Percentiles rank a stretch among this genome's conserved stretches.
These are phyloP conservation scores for Lagopus muta DNA, from an alignment of 2,113 vertebrate genomes.

Conservation along the genomic window DNA sequence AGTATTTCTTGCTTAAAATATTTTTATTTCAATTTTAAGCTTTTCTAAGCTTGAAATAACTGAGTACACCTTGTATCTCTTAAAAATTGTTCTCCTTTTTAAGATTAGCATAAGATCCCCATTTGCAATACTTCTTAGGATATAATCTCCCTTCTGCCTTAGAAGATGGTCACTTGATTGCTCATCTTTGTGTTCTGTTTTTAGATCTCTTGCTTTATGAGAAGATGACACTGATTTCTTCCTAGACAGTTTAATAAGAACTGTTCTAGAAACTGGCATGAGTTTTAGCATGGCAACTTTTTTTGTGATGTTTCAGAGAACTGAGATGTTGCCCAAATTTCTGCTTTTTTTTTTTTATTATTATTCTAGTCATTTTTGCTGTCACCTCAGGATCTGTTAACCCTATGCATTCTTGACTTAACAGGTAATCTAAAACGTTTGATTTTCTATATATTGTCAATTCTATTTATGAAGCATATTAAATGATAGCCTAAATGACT, in stretches of 20 bases:
- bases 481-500: background rate
- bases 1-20: background rate
- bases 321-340: background rate
- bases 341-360: background rate
- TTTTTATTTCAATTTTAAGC: too few species aligned
- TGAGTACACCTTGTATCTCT: background rate
- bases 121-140: background rate
- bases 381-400: background rate
- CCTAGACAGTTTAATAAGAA: background rate
- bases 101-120: background rate
- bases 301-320: background rate
- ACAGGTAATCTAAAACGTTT: background rate
- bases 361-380: background rate
- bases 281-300: background rate
- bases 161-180: background rate
- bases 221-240: background rate
- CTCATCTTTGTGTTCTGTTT: conserved; percentile 4
- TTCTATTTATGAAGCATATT: background rate
- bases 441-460: background rate
- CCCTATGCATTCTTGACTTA: background rate
- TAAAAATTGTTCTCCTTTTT: background rate
- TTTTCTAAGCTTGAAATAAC: too few species aligned
- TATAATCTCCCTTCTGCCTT: background rate
- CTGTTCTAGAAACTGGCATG: background rate
- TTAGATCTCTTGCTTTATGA: background rate